A percentile compares a stretch with the other conserved stretches of the same genome.
Conservation (phyloP, 1,140 invertebrate species). For the Apis laboriosa region DNA sequence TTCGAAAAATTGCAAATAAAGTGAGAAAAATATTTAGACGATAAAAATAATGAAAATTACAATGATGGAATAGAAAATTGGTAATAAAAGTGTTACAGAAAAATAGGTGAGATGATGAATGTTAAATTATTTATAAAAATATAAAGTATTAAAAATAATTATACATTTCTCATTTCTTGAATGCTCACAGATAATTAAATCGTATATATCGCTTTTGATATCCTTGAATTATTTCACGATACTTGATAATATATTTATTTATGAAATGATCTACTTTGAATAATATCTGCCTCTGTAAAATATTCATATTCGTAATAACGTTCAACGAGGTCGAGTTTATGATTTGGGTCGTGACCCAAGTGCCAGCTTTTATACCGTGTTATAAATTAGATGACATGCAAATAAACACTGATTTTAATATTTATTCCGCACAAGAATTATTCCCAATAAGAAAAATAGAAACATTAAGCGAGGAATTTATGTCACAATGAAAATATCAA, state of each 20-base stretch:
- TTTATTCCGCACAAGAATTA: background rate
- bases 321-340: background rate
- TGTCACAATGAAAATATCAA: background rate
- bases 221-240: background rate
- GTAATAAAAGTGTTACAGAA: no score
- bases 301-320: slow-evolving; percentile 6
- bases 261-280: background rate
- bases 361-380: background rate
- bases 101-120: no score
- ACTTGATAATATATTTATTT: no score
- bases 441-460: background rate
- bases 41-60: background rate
- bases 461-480: background rate
- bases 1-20: background rate
- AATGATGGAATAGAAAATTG: no score
- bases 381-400: slow-evolving; percentile 21
- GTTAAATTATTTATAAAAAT: no score
- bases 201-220: background rate
- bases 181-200: background rate
- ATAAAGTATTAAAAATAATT: no score
- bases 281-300: background rate
- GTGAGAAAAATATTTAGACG: background rate
- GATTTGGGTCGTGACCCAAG: background rate
- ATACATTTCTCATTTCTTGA: no score
- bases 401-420: background rate